A percentile compares a stretch with the other conserved stretches of the same genome.
Conservation (phyloP, 2,888 invertebrate genomes). For the Megaustenia siamemsis region DNA sequence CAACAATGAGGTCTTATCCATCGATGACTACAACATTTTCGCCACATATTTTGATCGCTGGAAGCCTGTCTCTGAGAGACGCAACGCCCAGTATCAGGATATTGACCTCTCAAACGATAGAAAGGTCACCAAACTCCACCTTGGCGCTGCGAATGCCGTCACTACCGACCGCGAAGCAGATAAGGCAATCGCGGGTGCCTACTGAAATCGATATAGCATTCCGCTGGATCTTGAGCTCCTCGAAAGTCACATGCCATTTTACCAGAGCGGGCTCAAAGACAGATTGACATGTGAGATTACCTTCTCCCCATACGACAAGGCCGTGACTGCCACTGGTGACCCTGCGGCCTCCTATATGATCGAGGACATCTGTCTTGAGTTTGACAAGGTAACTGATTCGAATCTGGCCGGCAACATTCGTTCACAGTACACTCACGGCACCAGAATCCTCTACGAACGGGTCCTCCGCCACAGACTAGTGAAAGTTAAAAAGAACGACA, state of each 20-base stretch:
- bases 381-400: constrained; percentile 55
- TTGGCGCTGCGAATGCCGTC: background rate
- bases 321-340: background rate
- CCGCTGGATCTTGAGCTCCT: background rate
- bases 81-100: too few species aligned
- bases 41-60: too few species aligned
- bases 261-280: background rate
- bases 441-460: constrained; percentile 55
- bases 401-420: constrained; percentile 57
- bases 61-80: too few species aligned
- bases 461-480: constrained; percentile 51
- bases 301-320: background rate
- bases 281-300: background rate
- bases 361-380: background rate
- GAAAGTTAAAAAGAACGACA: constrained; percentile 55
- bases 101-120: too few species aligned
- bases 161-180: background rate
- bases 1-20: too few species aligned
- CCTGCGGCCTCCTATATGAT: background rate
- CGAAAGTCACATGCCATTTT: background rate
- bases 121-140: too few species aligned
- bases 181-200: background rate
- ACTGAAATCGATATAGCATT: background rate
- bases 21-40: too few species aligned
- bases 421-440: constrained; percentile 39